Conservation (phyloP, 2,797 vertebrate species). For the Decapterus maruadsi region DNA sequence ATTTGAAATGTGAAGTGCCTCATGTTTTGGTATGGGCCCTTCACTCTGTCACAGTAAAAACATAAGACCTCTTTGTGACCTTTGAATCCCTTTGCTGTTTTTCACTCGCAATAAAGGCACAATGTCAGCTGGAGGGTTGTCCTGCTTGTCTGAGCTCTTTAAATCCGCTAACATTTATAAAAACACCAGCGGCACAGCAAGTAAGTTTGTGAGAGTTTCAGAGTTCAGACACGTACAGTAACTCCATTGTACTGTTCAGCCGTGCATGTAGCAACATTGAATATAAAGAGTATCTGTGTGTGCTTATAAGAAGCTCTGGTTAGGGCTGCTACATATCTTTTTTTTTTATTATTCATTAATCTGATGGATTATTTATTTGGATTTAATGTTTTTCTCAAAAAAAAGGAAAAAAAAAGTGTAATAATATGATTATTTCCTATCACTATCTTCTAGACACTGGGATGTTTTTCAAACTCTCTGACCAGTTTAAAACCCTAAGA, state of each 20-base stretch:
- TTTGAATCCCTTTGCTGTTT: slow-evolving; percentile 37
- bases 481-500: not conserved
- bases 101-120: slow-evolving; percentile 39
- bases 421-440: too few relatives aligned
- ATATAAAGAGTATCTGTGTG: not conserved
- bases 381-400: not conserved
- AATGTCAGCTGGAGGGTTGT: slow-evolving; percentile 16
- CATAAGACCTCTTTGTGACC: slow-evolving; percentile 44
- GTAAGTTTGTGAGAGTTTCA: slow-evolving; percentile 17
- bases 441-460: too few relatives aligned
- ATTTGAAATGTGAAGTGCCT: slow-evolving; percentile 57
- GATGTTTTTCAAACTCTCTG: too few relatives aligned
- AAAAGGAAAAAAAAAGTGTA: too few relatives aligned
- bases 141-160: slow-evolving; percentile 15
- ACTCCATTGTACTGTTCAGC: not conserved
- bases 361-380: not conserved
- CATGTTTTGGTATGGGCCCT: slow-evolving; percentile 32
- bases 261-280: not conserved
- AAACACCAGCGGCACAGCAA: not conserved
- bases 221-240: not conserved
- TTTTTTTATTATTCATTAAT: not conserved
- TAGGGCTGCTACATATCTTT: not conserved
- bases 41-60: slow-evolving; percentile 45
- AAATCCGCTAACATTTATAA: not conserved
- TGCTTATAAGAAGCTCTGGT: not conserved